Evolutionary conservation across 2,888 invertebrate genomes (phyloP).

Genomic region (Thera britannica): DNA sequence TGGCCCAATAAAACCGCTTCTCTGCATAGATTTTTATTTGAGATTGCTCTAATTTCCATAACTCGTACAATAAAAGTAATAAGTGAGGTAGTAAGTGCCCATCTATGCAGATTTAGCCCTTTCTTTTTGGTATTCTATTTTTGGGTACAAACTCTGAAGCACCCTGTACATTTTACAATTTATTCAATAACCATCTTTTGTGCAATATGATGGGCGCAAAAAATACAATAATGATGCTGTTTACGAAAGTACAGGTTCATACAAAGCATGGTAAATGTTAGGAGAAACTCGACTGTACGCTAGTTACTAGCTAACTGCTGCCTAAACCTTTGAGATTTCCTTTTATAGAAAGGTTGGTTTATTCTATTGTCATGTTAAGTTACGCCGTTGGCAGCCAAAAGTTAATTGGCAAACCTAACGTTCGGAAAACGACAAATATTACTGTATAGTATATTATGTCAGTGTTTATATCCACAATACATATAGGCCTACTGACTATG

Average conservation of each 20-base stretch:
- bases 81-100: no score
- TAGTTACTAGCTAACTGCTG: slow-evolving; percentile 22
- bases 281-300: slow-evolving; percentile 25
- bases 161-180: not conserved
- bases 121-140: not conserved
- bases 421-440: not conserved
- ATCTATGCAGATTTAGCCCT: not conserved
- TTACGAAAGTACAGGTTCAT: slow-evolving; percentile 4
- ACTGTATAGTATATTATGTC: no score
- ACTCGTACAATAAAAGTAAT: no score
- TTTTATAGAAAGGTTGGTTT: slow-evolving; percentile 35
- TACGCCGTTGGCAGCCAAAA: not conserved
- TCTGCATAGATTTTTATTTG: no score
- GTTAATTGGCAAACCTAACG: not conserved
- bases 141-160: not conserved
- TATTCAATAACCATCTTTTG: slow-evolving; percentile 31
- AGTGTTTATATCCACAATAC: no score
- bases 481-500: no score
- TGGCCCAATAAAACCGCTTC: no score
- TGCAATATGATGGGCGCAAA: slow-evolving; percentile 8
- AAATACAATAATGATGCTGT: not conserved
- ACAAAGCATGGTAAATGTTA: slow-evolving; percentile 12
- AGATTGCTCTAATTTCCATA: no score
- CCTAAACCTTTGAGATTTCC: slow-evolving; percentile 37
- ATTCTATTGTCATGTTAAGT: slow-evolving; percentile 36